A percentile compares a stretch with the other conserved stretches of the same genome.
These are phyloP conservation scores for Bimastos eiseni DNA, from an alignment of 2,888 invertebrate species.

Conservation along the genomic window DNA sequence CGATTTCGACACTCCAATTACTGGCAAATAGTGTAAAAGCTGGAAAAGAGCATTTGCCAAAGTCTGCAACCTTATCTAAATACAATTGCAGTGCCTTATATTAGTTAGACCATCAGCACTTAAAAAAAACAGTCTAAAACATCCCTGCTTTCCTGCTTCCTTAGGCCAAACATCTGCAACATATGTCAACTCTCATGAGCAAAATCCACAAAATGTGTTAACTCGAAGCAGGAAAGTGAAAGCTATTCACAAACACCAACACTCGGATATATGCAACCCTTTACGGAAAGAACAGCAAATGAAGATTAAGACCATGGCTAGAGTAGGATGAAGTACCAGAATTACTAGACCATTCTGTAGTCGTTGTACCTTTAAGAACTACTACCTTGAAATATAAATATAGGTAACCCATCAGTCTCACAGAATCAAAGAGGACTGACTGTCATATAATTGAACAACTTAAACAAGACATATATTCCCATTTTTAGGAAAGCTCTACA, in stretches of 20 bases:
- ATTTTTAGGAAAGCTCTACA: background rate
- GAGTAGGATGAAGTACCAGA: background rate
- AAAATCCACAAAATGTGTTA: background rate
- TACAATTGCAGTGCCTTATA: background rate
- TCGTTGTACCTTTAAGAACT: background rate
- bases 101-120: background rate
- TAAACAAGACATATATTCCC: conserved; percentile 2
- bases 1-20: background rate
- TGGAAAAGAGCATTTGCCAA: too few species aligned
- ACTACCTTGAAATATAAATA: background rate
- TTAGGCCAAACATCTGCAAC: background rate
- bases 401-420: background rate
- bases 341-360: background rate
- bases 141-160: background rate
- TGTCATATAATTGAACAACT: background rate
- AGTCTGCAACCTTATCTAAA: background rate
- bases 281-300: background rate
- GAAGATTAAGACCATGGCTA: background rate
- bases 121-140: background rate
- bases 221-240: background rate
- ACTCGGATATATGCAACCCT: background rate
- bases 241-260: background rate
- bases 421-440: background rate
- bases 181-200: background rate
- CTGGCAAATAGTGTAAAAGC: background rate